Percentiles rank a stretch among this genome's conserved stretches.
phyloP scores from a whole-genome alignment of 2,888 invertebrate genomes.

The Abrostola tripartita region DNA sequence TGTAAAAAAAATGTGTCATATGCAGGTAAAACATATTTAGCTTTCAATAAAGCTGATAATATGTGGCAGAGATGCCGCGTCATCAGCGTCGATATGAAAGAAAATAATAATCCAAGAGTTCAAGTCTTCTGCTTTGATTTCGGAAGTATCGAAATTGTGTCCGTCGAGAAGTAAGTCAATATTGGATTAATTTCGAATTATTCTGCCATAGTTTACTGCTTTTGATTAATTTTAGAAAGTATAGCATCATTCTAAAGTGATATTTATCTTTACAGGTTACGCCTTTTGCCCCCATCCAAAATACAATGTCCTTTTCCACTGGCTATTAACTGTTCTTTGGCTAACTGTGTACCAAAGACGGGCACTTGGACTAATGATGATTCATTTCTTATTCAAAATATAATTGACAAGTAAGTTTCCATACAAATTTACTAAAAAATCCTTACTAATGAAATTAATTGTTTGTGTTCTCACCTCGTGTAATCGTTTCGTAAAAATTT shows the following conservation, averaged over 20 bases:
- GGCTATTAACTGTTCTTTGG: slow-evolving; percentile 89
- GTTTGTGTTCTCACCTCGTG: too few relatives aligned
- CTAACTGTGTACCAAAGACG: slow-evolving; percentile 85
- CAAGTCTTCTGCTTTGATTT: slow-evolving; percentile 90
- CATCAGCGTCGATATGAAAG: slow-evolving; percentile 67
- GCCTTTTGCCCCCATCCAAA: slow-evolving; percentile 78
- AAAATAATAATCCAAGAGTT: slow-evolving; percentile 71
- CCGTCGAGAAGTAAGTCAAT: slow-evolving; percentile 81
- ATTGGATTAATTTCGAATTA: too few relatives aligned
- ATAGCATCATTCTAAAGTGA: too few relatives aligned
- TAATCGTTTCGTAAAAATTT: slow-evolving; percentile 18
- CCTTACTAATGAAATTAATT: neutral
- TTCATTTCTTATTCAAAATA: slow-evolving; percentile 86
- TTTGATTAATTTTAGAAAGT: too few relatives aligned
- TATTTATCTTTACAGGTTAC: slow-evolving; percentile 74
- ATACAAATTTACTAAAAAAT: neutral
- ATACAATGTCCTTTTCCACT: slow-evolving; percentile 81
- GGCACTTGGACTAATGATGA: slow-evolving; percentile 87
- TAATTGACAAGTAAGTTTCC: slow-evolving; percentile 88
- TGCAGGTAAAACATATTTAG: slow-evolving; percentile 90
- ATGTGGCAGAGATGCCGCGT: slow-evolving; percentile 91
- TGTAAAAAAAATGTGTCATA: slow-evolving; percentile 5
- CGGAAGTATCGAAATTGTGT: slow-evolving; percentile 86
- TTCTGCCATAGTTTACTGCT: too few relatives aligned
- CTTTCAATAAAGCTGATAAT: slow-evolving; percentile 84